Conservation (phyloP, 2,113 vertebrate species). For the Todiramphus saurophagus region DNA sequence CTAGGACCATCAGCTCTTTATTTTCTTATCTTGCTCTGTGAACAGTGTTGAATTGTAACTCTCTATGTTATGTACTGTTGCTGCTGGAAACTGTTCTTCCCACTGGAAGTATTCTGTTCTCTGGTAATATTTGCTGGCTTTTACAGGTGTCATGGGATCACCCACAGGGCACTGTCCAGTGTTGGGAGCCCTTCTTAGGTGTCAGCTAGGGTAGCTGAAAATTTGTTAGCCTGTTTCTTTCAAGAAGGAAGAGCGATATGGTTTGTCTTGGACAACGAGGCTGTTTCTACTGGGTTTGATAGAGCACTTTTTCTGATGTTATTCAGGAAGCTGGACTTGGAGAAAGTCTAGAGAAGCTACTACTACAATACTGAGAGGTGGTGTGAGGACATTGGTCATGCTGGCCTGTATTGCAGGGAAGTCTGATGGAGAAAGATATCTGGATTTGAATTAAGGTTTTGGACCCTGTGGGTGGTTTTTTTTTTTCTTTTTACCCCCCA, state of each 20-base stretch:
- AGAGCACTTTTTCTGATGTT: not conserved
- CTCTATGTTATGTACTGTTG: fast-evolving
- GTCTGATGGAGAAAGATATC: not conserved
- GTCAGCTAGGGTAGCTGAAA: not conserved
- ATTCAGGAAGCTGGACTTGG: not conserved
- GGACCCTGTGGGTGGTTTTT: too few relatives aligned
- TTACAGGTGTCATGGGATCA: not conserved
- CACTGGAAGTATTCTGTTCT: not conserved
- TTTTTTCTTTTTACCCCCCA: too few relatives aligned
- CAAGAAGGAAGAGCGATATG: not conserved
- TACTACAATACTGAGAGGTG: not conserved
- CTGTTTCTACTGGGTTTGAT: not conserved
- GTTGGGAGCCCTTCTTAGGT: not conserved
- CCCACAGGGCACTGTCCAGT: not conserved
- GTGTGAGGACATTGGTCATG: not conserved
- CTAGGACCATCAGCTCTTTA: not conserved
- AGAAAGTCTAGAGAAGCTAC: not conserved
- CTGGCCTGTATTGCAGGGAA: not conserved
- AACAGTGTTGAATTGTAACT: not conserved
- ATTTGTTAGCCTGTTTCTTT: not conserved
- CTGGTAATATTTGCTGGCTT: not conserved
- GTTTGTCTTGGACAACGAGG: fast-evolving
- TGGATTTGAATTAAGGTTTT: not conserved
- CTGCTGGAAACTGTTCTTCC: not conserved
- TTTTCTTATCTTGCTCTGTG: not conserved